Percentiles rank a stretch among this genome's conserved stretches.
phyloP scores from a whole-genome alignment of 64 coral and sea anemone genomes.

The Dendrophyllia cribrosa region DNA sequence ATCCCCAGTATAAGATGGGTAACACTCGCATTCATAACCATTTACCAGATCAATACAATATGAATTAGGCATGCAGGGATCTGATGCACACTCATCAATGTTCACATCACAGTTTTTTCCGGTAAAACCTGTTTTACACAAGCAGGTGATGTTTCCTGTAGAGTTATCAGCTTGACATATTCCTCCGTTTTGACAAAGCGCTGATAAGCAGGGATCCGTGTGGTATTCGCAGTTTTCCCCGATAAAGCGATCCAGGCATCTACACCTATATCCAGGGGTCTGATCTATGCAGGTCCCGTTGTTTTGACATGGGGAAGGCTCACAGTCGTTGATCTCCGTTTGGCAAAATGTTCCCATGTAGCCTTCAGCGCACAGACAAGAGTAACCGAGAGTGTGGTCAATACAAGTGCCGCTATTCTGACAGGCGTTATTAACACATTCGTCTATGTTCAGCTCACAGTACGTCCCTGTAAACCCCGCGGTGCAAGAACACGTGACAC shows the following conservation, averaged over 20 bases:
- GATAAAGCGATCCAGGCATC: neutral
- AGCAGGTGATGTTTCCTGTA: slow-evolving; percentile 2
- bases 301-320: slow-evolving; percentile 18
- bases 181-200: slow-evolving; percentile 34
- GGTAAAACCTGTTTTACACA: slow-evolving; percentile 40
- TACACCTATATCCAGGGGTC: slow-evolving; percentile 40
- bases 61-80: slow-evolving; percentile 18
- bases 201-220: neutral
- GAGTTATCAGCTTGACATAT: slow-evolving; percentile 11
- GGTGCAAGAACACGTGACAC: slow-evolving; percentile 21
- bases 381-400: slow-evolving; percentile 7
- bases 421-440: slow-evolving; percentile 28
- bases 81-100: slow-evolving; percentile 47
- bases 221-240: slow-evolving; percentile 45
- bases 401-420: slow-evolving; percentile 34
- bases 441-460: slow-evolving; percentile 56
- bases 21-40: slow-evolving; percentile 43
- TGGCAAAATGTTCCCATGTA: slow-evolving; percentile 53
- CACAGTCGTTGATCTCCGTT: slow-evolving; percentile 51
- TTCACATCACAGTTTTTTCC: slow-evolving; percentile 11
- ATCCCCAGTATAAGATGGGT: slow-evolving; percentile 16
- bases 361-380: slow-evolving; percentile 23
- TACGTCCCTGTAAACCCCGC: slow-evolving; percentile 16
- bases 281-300: slow-evolving; percentile 36
- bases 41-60: slow-evolving; percentile 42